Base-by-base conservation (phyloP, 2,888 invertebrate species). In the Euzophera pinguis region DNA sequence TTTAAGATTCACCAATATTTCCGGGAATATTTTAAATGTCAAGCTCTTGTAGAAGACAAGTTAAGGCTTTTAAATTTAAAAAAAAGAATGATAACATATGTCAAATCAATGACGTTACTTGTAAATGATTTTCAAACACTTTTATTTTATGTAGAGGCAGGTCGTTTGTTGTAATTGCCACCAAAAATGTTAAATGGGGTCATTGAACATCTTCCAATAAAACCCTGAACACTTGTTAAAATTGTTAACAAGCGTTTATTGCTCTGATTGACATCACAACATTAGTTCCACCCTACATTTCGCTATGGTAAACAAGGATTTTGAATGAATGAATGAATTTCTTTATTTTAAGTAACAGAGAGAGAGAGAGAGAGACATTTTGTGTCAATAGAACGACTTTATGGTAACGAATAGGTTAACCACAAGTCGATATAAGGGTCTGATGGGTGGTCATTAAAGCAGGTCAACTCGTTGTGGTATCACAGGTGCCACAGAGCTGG, bases 401-500 rank as follows among this genome's bases (percentile, higher is more conserved):
- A 73, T 72, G 60, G 65, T 47, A 57, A 64, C 71, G 71, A 71
- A 77, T 73, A 69, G 67, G 71, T 69, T 67, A 69, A 74, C 77
- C 22, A 22, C 22, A 22, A 22, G 22, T 2, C 22, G 3, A n/a
- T 75, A 57, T 70, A 70, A 55, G 57, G 62, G 58, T 59, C 60
- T 58, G 64, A 65, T 62, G 57, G 50, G 66, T 63, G 62, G 65
- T 68, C 63, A 73, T 77, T 76, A 77, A 74, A 75, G 68, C 67
- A 65, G 61, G 56, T 63, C 65, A 68, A 53, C 61, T 61, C 65
- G 68, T 61, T 60, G 55, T 61, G 54, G 60, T 63, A 69, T 73
- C 67, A 70, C 78, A 78, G 81, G 79, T 79, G 74, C 70, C 66
- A 78, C 70, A 78, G 78, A 77, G 71, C 71, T 64, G 64, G 56